Conservation (phyloP, 2,888 invertebrate species). For the Gymnosoma rotundatum region DNA sequence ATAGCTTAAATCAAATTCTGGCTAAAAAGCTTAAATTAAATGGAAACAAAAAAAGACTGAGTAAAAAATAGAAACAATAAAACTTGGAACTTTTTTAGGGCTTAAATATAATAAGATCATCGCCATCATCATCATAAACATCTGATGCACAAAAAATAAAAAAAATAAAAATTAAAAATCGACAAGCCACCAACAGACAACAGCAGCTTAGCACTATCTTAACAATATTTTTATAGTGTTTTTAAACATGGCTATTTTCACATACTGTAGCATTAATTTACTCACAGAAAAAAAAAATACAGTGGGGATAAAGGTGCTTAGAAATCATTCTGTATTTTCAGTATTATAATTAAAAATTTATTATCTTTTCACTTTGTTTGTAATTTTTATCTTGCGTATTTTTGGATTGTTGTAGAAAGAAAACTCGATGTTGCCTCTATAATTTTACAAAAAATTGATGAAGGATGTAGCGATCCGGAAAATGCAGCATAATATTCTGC, state of each 20-base stretch:
- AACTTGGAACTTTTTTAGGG: slow-evolving; percentile 36
- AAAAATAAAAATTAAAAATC: slow-evolving; percentile 6
- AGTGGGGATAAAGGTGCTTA: not conserved
- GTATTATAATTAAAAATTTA: too few species aligned
- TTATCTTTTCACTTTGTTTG: too few species aligned
- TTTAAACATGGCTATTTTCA: slow-evolving; percentile 47
- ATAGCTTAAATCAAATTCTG: slow-evolving; percentile 13
- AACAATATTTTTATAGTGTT: slow-evolving; percentile 48
- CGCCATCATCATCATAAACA: not conserved
- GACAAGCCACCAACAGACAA: slow-evolving; percentile 9
- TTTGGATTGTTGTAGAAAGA: too few species aligned
- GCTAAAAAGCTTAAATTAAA: slow-evolving; percentile 14
- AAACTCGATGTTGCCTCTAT: too few species aligned
- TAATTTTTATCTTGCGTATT: too few species aligned
- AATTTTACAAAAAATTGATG: too few species aligned
- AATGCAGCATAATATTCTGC: too few species aligned
- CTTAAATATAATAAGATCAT: slow-evolving; percentile 45
- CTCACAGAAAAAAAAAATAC: not conserved
- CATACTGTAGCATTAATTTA: slow-evolving; percentile 20
- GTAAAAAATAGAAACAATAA: not conserved
- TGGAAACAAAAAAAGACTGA: too few species aligned
- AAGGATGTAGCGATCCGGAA: too few species aligned
- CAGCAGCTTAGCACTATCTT: slow-evolving; percentile 43
- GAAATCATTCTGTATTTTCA: not conserved
- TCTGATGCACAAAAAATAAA: not conserved